A percentile compares a stretch with the other conserved stretches of the same genome.
phyloP scores from a whole-genome alignment of 2,797 vertebrate genomes.

The Microctenopoma stevenorrisi region DNA sequence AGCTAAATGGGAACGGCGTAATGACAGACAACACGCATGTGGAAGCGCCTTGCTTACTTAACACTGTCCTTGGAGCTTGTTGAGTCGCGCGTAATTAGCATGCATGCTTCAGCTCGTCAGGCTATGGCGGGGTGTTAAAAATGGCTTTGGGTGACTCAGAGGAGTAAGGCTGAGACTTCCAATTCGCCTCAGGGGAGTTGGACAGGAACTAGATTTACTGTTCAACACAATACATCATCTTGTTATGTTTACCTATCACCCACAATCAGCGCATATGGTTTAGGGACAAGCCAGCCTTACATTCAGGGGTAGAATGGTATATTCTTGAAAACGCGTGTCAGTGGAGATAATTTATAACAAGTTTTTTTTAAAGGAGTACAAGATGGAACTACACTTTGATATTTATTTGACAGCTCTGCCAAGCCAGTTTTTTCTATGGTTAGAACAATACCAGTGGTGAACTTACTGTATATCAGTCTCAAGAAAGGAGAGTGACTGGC shows the following conservation, averaged over 20 bases:
- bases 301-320: slow-evolving; percentile 49
- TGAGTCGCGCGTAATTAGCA: slow-evolving; percentile 76
- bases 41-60: slow-evolving; percentile 48
- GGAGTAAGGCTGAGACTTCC: slow-evolving; percentile 57
- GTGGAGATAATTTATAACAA: slow-evolving; percentile 34
- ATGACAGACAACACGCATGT: slow-evolving; percentile 50
- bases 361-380: slow-evolving; percentile 42
- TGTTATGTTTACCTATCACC: slow-evolving; percentile 67
- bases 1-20: slow-evolving; percentile 71
- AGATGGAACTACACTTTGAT: slow-evolving; percentile 50
- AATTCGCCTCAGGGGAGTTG: slow-evolving; percentile 50
- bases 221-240: slow-evolving; percentile 69
- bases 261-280: slow-evolving; percentile 32
- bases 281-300: slow-evolving; percentile 36
- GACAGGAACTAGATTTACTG: slow-evolving; percentile 60
- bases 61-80: slow-evolving; percentile 61
- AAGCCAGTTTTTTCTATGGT: slow-evolving; percentile 41
- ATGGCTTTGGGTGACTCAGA: slow-evolving; percentile 72
- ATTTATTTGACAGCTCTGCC: slow-evolving; percentile 61
- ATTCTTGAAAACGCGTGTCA: slow-evolving; percentile 57
- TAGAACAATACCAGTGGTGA: slow-evolving; percentile 46
- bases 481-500: slow-evolving; percentile 39
- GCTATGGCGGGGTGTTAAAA: slow-evolving; percentile 78
- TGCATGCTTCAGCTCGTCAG: slow-evolving; percentile 75
- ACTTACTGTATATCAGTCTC: slow-evolving; percentile 49